A percentile compares a stretch with the other conserved stretches of the same genome.
These are phyloP conservation scores for Hemicordylus capensis DNA, from an alignment of 2,113 vertebrate genomes.

Conservation along the genomic window DNA sequence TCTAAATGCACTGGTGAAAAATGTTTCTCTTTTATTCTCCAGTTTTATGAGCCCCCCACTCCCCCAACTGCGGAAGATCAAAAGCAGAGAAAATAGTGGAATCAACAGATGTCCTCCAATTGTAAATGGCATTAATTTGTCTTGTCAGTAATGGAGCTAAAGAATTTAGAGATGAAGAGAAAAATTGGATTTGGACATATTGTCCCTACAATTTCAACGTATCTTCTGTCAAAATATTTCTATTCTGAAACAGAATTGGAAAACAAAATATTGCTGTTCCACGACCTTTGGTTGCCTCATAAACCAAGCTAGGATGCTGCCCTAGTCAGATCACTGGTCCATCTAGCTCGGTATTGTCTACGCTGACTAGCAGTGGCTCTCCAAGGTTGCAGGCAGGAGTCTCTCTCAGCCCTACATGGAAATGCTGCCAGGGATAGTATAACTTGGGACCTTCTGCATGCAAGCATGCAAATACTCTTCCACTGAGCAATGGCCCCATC, in stretches of 20 bases:
- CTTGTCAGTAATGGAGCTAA: conserved; percentile 42
- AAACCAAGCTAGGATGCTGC: too few relatives aligned
- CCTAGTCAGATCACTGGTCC: too few relatives aligned
- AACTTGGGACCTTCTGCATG: too few relatives aligned
- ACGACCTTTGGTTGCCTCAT: conserved; percentile 15
- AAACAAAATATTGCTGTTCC: conserved; percentile 44
- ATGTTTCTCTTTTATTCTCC: background rate
- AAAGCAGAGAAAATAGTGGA: background rate
- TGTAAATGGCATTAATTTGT: conserved; percentile 37
- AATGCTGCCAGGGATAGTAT: too few relatives aligned
- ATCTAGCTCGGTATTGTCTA: too few relatives aligned
- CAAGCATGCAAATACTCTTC: too few relatives aligned
- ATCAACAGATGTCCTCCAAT: conserved; percentile 14
- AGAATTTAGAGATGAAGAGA: conserved; percentile 18
- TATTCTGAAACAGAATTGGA: conserved; percentile 40
- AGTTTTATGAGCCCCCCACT: background rate
- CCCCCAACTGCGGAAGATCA: background rate
- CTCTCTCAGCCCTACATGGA: too few relatives aligned
- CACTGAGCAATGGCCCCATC: too few relatives aligned
- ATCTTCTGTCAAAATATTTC: background rate
- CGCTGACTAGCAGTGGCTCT: too few relatives aligned
- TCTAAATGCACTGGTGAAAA: background rate
- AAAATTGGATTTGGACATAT: conserved; percentile 48
- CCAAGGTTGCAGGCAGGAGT: too few relatives aligned
- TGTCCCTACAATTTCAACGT: conserved; percentile 34